Evolutionary conservation across 2,888 invertebrate species (phyloP).

Genomic region (Amorpha juglandis): DNA sequence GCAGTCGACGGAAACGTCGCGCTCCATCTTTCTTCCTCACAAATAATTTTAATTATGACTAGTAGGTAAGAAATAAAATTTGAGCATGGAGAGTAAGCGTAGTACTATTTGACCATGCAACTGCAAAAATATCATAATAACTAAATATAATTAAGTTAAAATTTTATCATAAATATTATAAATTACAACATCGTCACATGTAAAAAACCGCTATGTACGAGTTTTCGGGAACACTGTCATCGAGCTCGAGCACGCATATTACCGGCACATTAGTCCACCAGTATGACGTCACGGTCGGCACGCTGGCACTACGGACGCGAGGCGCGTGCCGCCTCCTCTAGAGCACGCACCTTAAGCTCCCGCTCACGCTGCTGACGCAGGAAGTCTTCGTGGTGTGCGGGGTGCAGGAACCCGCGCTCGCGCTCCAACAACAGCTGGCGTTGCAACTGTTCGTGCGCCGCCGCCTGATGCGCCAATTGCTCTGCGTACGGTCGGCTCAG

Average conservation of each 20-base stretch:
- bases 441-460: slow-evolving; percentile 93
- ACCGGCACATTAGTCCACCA: slow-evolving; percentile 42
- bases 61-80: slow-evolving; percentile 80
- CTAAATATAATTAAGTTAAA: slow-evolving; percentile 56
- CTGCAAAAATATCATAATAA: slow-evolving; percentile 77
- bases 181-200: slow-evolving; percentile 73
- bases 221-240: slow-evolving; percentile 38
- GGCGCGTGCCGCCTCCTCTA: slow-evolving; percentile 93
- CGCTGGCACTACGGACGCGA: slow-evolving; percentile 68
- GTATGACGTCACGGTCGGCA: slow-evolving; percentile 32
- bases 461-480: slow-evolving; percentile 90
- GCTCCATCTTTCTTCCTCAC: slow-evolving; percentile 56
- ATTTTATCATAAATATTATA: slow-evolving; percentile 66
- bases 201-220: slow-evolving; percentile 47
- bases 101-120: slow-evolving; percentile 78
- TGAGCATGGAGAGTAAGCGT: slow-evolving; percentile 82
- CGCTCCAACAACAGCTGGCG: slow-evolving; percentile 93
- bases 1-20: slow-evolving; percentile 56
- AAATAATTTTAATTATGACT: slow-evolving; percentile 80
- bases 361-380: slow-evolving; percentile 92
- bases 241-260: slow-evolving; percentile 7
- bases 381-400: slow-evolving; percentile 81
- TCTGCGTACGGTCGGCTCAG: slow-evolving; percentile 92
- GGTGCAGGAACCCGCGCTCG: slow-evolving; percentile 87
- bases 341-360: slow-evolving; percentile 92